Evolutionary conservation across 2,797 vertebrate genomes (phyloP), one percentile per base, ranked within the genome.

Genomic region (Hippopotamyrus pictus): DNA sequence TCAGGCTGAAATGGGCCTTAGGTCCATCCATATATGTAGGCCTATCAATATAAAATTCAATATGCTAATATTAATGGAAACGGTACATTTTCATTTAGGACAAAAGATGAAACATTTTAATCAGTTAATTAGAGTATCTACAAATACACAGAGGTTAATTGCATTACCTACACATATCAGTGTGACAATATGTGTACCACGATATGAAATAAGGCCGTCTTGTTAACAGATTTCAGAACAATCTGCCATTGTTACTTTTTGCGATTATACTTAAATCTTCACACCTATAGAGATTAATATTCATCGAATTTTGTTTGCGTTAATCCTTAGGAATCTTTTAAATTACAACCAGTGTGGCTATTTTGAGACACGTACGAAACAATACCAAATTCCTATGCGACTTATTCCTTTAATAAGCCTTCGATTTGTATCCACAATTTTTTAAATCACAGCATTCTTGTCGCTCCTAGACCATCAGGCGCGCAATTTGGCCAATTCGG

Each of bases 381-480:
- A 22, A 44, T 82, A 19, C 7, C 76, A 82, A 19, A n/a, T 82
- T 82, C 41, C 76, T 22, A 9, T 82, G 3, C 1, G 7, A 82
- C 3, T 82, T 46, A 44, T 22, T 46, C 41, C 19, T 46, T 82
- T 46, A 46, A 46, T 46, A 46, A 46, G 4, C 76, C 17, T n/a
- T 44, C 54, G 69, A 62, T 87, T 41, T 41, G 51, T 62, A n/a
- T 46, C 7, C 76, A n/a, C 8, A 19, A 22, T 46, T 46, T n/a
- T 44, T 44, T 0, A 53, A 44, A 33, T 46, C 41, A 46, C 76
- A 9, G 12, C 41, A 44, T 8, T 82, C 54, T 82, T 65, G 79
- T 90, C 17, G 22, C 65, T 29, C 12, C 82, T 91, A 92, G 92
- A 93, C 91, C 62, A 90, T 29, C 90, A 85, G 93, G 73, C 92